phyloP scores from a whole-genome alignment of 2,797 vertebrate genomes.

The Ceryle rudis region DNA sequence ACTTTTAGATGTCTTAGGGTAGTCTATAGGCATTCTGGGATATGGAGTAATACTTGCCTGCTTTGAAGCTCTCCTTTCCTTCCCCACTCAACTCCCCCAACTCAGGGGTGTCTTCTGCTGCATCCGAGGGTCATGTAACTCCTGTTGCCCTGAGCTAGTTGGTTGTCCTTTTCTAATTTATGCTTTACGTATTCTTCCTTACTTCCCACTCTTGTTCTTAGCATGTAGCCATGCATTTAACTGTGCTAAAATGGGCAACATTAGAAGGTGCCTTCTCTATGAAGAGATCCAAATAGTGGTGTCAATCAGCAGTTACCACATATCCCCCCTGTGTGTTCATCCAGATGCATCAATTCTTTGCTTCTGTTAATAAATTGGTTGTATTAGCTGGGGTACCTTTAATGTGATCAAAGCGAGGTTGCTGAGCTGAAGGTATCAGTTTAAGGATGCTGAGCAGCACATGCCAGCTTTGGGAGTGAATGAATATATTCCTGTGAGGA shows the following conservation, averaged over 20 bases:
- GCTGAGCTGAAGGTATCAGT: background rate
- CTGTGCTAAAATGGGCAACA: background rate
- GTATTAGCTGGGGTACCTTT: background rate
- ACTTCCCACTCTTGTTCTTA: background rate
- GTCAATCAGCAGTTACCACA: background rate
- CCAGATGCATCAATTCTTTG: background rate
- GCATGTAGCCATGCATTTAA: rapidly evolving
- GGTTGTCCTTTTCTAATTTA: background rate
- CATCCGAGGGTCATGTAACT: background rate
- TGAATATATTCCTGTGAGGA: background rate
- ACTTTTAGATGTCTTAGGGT: background rate
- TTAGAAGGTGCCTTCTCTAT: background rate
- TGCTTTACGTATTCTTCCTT: background rate
- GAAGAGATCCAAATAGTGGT: background rate
- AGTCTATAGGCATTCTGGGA: background rate
- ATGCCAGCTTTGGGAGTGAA: background rate
- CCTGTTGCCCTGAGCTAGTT: background rate
- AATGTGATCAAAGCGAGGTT: background rate
- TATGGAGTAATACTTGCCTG: background rate
- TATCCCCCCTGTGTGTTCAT: background rate
- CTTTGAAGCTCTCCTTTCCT: background rate
- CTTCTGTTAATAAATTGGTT: background rate
- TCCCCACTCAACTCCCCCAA: background rate
- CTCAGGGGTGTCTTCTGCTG: background rate
- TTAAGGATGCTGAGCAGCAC: background rate